phyloP scores from a whole-genome alignment of 2,113 vertebrate species.

The Grantiella picta region DNA sequence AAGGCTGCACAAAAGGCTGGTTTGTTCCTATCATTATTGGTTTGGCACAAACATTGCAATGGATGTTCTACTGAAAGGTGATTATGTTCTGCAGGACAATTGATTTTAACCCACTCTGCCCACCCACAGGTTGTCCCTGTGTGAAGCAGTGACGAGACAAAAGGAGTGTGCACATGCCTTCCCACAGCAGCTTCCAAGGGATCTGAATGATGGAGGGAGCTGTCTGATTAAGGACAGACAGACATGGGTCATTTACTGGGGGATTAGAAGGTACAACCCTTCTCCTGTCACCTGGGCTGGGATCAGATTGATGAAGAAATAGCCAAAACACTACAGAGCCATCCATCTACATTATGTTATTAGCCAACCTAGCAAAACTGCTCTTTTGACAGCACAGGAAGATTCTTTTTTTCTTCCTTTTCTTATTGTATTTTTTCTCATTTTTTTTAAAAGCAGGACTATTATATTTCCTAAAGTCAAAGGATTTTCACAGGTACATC shows the following conservation, averaged over 20 bases:
- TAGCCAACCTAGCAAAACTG: background rate
- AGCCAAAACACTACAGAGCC: background rate
- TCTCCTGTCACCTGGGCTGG: background rate
- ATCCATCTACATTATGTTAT: background rate
- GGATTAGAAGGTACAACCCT: background rate
- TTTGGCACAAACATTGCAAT: background rate
- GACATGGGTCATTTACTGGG: background rate
- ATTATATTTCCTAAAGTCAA: background rate
- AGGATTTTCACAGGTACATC: background rate
- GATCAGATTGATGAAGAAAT: constrained; percentile 4
- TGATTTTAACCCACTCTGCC: background rate
- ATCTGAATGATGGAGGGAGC: background rate
- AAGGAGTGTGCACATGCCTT: background rate
- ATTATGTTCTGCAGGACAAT: background rate
- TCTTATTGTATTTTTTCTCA: background rate
- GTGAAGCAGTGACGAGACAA: background rate
- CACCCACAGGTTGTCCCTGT: background rate
- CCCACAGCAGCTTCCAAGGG: background rate
- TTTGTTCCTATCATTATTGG: background rate
- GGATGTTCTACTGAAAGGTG: background rate
- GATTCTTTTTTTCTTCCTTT: background rate
- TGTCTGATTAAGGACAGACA: background rate
- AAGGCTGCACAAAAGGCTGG: background rate
- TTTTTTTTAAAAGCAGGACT: background rate
- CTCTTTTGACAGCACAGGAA: background rate